A percentile compares a stretch with the other conserved stretches of the same genome.
These are phyloP conservation scores for Myripristis jacobus DNA, from an alignment of 2,797 vertebrate genomes.

Conservation along the genomic window DNA sequence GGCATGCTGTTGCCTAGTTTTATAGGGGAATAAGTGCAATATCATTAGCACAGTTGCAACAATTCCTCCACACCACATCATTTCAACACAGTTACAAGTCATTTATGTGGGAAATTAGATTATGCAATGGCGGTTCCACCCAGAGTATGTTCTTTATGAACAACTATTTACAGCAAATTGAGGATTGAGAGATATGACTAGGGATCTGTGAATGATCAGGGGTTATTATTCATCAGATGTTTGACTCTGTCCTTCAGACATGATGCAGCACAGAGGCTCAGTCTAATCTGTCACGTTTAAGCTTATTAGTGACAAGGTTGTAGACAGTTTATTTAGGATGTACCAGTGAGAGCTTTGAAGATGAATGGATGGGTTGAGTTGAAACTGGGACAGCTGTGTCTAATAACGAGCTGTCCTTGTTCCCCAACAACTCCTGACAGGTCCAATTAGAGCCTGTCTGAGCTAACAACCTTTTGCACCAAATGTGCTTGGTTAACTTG, in stretches of 20 bases:
- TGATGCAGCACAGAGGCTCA: slow-evolving; percentile 31
- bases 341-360: not conserved
- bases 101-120: slow-evolving; percentile 7
- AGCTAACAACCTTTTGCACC: not conserved
- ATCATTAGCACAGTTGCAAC: slow-evolving; percentile 2
- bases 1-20: not conserved
- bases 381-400: not conserved
- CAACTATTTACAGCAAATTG: not conserved
- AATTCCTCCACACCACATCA: not conserved
- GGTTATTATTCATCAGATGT: slow-evolving; percentile 37
- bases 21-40: slow-evolving; percentile 7
- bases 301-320: slow-evolving; percentile 20
- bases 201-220: slow-evolving; percentile 15
- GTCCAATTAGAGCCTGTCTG: slow-evolving; percentile 2
- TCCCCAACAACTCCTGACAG: not conserved
- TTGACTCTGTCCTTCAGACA: slow-evolving; percentile 49
- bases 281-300: slow-evolving; percentile 57
- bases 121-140: not conserved
- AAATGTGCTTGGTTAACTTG: slow-evolving; percentile 19
- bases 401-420: not conserved
- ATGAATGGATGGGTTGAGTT: not conserved
- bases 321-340: slow-evolving; percentile 14
- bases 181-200: not conserved
- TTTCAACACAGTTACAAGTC: not conserved
- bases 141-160: not conserved